phyloP scores from a whole-genome alignment of 2,113 vertebrate species.

The Chrysochloris asiatica region DNA sequence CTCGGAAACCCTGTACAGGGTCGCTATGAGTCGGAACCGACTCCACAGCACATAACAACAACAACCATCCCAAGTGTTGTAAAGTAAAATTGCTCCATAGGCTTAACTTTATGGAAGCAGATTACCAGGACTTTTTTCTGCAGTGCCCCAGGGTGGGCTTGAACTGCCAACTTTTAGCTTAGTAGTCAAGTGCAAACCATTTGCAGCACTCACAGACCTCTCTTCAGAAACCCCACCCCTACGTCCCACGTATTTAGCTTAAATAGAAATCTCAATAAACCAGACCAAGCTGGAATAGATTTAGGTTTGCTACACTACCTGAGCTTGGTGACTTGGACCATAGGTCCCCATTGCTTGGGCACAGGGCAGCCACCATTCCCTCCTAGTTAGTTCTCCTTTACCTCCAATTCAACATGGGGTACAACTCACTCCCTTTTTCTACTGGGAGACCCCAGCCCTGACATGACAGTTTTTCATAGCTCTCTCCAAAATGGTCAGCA shows the following conservation, averaged over 20 bases:
- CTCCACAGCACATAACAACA: too few species aligned
- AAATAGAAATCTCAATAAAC: not conserved
- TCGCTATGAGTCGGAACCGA: too few species aligned
- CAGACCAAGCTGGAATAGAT: not conserved
- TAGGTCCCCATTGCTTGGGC: not conserved
- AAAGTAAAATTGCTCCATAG: not conserved
- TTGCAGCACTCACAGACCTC: not conserved
- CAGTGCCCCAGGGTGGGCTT: not conserved
- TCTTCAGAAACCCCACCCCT: not conserved
- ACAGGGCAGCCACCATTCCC: too few species aligned
- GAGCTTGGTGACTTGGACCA: not conserved
- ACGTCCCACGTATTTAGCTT: not conserved
- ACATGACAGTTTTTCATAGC: slow-evolving; percentile 22
- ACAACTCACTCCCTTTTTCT: not conserved
- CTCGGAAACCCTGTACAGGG: too few species aligned
- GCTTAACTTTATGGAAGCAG: not conserved
- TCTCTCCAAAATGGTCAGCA: slow-evolving; percentile 41
- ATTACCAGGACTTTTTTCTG: not conserved
- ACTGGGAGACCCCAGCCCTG: not conserved
- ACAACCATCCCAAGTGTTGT: too few species aligned
- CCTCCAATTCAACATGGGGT: not conserved
- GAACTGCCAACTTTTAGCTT: not conserved
- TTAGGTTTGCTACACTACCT: not conserved
- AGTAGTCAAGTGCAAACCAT: not conserved
- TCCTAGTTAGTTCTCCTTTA: not conserved